Conservation (phyloP, 2,113 vertebrate genomes). For the Sisor rabdophorus region DNA sequence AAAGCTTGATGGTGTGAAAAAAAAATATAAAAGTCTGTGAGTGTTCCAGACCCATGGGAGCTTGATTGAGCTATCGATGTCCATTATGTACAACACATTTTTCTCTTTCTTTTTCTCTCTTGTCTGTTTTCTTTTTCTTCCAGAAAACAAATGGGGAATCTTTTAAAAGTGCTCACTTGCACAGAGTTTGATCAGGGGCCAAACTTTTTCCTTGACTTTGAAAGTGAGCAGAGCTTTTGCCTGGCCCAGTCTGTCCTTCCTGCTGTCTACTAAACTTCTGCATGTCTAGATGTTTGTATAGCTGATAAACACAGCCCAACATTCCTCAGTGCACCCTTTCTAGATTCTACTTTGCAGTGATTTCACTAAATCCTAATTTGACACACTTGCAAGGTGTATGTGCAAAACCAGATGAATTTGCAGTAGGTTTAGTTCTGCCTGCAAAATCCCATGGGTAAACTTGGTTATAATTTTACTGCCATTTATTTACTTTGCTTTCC, state of each 20-base stretch:
- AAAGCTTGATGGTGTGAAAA: neutral
- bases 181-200: slow-evolving; percentile 91
- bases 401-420: slow-evolving; percentile 19
- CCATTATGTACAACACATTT: slow-evolving; percentile 33
- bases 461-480: too few relatives aligned
- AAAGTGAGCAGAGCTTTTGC: slow-evolving; percentile 81
- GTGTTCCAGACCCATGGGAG: slow-evolving; percentile 1
- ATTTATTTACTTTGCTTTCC: too few relatives aligned
- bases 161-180: slow-evolving; percentile 87
- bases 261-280: slow-evolving; percentile 54
- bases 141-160: slow-evolving; percentile 86
- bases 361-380: too few relatives aligned
- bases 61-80: slow-evolving; percentile 7
- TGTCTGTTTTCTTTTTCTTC: slow-evolving; percentile 72
- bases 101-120: slow-evolving; percentile 51
- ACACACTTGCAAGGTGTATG: slow-evolving; percentile 22
- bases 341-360: neutral
- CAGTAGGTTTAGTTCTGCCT: too few relatives aligned
- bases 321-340: neutral
- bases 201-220: slow-evolving; percentile 96
- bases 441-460: too few relatives aligned
- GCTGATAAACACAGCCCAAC: slow-evolving; percentile 5
- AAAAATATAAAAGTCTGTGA: neutral
- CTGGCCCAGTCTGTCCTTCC: slow-evolving; percentile 59
- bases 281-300: slow-evolving; percentile 48